Conservation (phyloP, 2,113 vertebrate species). For the Toxotes chatareus region DNA sequence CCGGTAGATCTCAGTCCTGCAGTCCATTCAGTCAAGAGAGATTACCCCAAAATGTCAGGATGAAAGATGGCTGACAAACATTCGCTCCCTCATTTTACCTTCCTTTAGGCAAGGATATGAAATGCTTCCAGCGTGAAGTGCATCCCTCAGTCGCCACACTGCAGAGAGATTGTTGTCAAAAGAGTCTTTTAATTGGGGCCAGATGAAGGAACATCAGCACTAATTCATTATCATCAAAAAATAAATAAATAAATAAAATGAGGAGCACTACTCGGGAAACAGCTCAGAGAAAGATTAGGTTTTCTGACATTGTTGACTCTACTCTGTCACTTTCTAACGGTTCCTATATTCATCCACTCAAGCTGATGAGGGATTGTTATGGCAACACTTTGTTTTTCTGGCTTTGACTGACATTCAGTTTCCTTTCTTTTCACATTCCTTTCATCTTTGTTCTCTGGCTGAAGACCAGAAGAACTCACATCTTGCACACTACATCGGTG, state of each 20-base stretch:
- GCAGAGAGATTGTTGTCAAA: not conserved
- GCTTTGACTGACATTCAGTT: not conserved
- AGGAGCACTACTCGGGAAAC: not conserved
- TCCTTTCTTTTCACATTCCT: not conserved
- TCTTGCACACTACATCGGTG: not conserved
- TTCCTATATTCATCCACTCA: too few species aligned
- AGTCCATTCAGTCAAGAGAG: not conserved
- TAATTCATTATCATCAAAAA: not conserved
- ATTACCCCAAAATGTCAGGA: not conserved
- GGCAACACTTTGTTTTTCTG: not conserved
- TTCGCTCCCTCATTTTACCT: not conserved
- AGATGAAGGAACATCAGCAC: not conserved
- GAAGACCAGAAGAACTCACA: not conserved
- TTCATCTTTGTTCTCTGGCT: not conserved
- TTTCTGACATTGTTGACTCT: too few species aligned
- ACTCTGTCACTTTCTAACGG: too few species aligned
- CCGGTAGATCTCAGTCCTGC: not conserved
- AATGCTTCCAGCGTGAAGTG: not conserved
- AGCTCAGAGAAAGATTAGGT: not conserved
- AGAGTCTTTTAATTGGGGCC: too few species aligned
- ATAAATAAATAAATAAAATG: too few species aligned
- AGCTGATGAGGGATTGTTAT: not conserved
- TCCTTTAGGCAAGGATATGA: not conserved
- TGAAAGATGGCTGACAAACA: not conserved
- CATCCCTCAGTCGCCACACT: not conserved